Conservation (phyloP, 2,888 invertebrate species). For the Dioctria rufipes region DNA sequence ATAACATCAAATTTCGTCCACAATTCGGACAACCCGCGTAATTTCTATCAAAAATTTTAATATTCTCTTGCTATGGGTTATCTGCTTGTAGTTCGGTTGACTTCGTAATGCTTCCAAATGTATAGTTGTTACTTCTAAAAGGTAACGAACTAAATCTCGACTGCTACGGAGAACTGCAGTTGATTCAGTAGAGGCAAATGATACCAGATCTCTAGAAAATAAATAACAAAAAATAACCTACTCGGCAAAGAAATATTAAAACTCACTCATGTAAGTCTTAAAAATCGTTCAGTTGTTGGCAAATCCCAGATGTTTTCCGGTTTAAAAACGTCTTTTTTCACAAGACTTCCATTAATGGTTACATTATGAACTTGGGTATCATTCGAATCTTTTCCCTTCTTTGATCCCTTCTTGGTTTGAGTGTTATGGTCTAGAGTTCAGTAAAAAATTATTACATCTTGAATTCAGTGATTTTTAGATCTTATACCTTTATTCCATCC, state of each 20-base stretch:
- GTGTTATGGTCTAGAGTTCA: neutral
- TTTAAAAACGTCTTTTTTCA: slow-evolving; percentile 65
- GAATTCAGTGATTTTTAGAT: neutral
- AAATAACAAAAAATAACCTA: neutral
- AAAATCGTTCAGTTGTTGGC: slow-evolving; percentile 64
- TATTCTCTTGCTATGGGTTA: slow-evolving; percentile 66
- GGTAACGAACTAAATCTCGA: slow-evolving; percentile 74
- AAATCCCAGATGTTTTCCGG: slow-evolving; percentile 69
- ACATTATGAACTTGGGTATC: slow-evolving; percentile 62
- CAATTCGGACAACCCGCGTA: slow-evolving; percentile 70
- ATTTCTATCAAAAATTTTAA: slow-evolving; percentile 66
- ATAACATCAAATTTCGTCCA: slow-evolving; percentile 72
- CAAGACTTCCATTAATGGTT: slow-evolving; percentile 64
- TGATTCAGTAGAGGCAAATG: slow-evolving; percentile 72
- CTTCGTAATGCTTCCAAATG: slow-evolving; percentile 65
- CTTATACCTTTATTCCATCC: slow-evolving; percentile 63
- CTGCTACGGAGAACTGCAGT: slow-evolving; percentile 72
- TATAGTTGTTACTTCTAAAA: slow-evolving; percentile 68
- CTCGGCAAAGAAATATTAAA: slow-evolving; percentile 31
- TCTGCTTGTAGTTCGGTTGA: slow-evolving; percentile 67
- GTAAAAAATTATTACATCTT: neutral
- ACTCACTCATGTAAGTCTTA: slow-evolving; percentile 67
- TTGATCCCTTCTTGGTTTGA: slow-evolving; percentile 58
- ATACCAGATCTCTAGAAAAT: slow-evolving; percentile 70
- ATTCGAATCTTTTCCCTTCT: slow-evolving; percentile 60